phyloP scores from a whole-genome alignment of 2,797 vertebrate genomes.

The Yasuhikotakia modesta region DNA sequence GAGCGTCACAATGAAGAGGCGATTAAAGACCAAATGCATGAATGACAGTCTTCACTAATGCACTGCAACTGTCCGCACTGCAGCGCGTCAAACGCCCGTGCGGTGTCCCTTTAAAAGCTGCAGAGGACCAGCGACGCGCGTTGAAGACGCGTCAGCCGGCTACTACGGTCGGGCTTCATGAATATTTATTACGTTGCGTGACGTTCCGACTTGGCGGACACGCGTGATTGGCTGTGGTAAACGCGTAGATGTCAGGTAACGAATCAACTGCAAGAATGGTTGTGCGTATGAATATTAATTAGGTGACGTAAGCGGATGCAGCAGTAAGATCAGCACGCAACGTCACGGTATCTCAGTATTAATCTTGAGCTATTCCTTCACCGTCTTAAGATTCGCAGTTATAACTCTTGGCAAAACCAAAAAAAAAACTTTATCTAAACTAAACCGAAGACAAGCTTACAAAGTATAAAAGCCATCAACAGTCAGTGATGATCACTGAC shows the following conservation, averaged over 20 bases:
- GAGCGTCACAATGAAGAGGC: not conserved
- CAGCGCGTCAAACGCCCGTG: constrained; percentile 65
- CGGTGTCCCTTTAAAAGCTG: constrained; percentile 34
- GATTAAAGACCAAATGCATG: not conserved
- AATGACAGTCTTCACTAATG: not conserved
- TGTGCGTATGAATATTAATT: not conserved
- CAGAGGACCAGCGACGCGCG: constrained; percentile 54
- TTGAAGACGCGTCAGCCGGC: not conserved
- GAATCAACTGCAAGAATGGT: not conserved
- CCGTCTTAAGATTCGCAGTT: not conserved
- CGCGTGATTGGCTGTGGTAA: constrained; percentile 13
- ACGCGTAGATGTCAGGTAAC: not conserved
- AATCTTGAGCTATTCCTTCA: constrained; percentile 26
- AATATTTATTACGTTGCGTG: constrained; percentile 21
- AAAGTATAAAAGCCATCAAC: not conserved
- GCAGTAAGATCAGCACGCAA: not conserved
- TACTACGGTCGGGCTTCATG: not conserved
- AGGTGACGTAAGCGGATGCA: not conserved
- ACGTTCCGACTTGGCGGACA: not conserved
- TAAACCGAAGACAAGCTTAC: too few species aligned
- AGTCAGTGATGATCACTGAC: not conserved
- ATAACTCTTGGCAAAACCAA: not conserved
- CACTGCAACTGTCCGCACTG: constrained; percentile 71
- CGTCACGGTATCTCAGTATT: not conserved
- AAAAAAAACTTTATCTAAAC: constrained; percentile 12